Percentiles rank a stretch among this genome's conserved stretches.
phyloP scores from a whole-genome alignment of 2,113 vertebrate genomes.

The Pollachius pollachius region DNA sequence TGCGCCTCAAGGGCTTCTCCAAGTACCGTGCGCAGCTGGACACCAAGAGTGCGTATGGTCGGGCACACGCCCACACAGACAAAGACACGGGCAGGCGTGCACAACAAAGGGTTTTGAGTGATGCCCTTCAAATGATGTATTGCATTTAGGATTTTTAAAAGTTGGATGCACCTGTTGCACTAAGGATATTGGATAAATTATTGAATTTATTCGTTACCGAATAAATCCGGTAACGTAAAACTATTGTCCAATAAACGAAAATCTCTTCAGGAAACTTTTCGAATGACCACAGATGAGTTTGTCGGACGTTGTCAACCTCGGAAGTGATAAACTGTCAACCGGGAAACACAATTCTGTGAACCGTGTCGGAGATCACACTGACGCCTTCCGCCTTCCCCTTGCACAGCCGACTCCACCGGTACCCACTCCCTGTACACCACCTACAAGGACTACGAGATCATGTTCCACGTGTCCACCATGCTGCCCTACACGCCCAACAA shows the following conservation, averaged over 20 bases:
- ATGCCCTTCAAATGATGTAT: background rate
- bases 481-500: constrained; percentile 98
- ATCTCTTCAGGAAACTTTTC: no score
- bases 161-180: no score
- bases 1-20: constrained; percentile 94
- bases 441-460: constrained; percentile 76
- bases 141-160: no score
- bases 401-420: constrained; percentile 73
- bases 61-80: background rate
- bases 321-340: no score
- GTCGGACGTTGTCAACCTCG: no score
- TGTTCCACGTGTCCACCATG: constrained; percentile 83
- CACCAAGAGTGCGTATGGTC: constrained; percentile 87
- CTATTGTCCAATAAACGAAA: no score
- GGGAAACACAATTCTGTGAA: no score
- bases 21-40: constrained; percentile 97
- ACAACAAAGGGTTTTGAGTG: background rate
- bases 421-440: constrained; percentile 75
- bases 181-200: no score
- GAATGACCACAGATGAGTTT: no score
- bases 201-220: no score
- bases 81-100: background rate
- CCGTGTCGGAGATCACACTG: background rate
- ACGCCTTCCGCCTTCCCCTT: constrained; percentile 5
- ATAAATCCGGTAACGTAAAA: no score